Evolutionary conservation across 2,113 vertebrate genomes (phyloP).

Genomic region (Heliornis fulica): DNA sequence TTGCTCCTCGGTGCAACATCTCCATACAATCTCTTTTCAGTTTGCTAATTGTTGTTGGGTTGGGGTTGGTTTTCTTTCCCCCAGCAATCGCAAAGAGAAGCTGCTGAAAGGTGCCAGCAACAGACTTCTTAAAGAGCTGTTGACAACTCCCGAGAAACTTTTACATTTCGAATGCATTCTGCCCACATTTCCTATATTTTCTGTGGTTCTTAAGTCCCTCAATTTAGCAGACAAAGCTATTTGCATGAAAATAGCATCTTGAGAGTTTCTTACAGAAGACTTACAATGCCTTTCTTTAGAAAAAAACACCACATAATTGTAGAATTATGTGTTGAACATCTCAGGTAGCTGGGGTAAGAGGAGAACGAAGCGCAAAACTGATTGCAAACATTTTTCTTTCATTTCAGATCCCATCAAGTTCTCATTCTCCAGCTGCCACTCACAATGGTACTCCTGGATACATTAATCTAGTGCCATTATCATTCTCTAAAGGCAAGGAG

Average conservation of each 20-base stretch:
- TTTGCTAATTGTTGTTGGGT: background rate
- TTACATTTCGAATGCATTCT: slow-evolving; percentile 23
- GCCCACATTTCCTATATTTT: slow-evolving; percentile 27
- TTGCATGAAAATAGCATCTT: slow-evolving; percentile 58
- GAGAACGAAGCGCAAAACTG: slow-evolving; percentile 16
- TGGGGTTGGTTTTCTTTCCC: background rate
- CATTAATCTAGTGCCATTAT: slow-evolving; percentile 35
- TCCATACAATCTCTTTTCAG: background rate
- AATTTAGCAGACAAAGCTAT: slow-evolving; percentile 53
- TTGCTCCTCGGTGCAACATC: background rate
- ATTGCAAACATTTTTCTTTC: slow-evolving; percentile 62
- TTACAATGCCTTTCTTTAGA: background rate
- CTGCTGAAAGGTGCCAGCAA: background rate
- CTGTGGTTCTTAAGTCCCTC: slow-evolving; percentile 1
- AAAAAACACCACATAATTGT: slow-evolving; percentile 1
- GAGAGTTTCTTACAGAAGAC: slow-evolving; percentile 27
- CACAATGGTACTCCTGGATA: background rate
- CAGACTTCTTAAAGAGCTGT: slow-evolving; percentile 23
- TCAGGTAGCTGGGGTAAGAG: slow-evolving; percentile 14
- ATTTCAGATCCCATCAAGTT: slow-evolving; percentile 34
- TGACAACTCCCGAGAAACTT: slow-evolving; percentile 49
- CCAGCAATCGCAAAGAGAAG: slow-evolving; percentile 15
- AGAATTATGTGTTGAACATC: slow-evolving; percentile 33
- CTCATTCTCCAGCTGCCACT: slow-evolving; percentile 46
- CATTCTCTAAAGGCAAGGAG: slow-evolving; percentile 20